Evolutionary conservation across 2,888 invertebrate species (phyloP), one percentile per base, ranked within the genome.

Genomic region (Pseudococcus longispinus): DNA sequence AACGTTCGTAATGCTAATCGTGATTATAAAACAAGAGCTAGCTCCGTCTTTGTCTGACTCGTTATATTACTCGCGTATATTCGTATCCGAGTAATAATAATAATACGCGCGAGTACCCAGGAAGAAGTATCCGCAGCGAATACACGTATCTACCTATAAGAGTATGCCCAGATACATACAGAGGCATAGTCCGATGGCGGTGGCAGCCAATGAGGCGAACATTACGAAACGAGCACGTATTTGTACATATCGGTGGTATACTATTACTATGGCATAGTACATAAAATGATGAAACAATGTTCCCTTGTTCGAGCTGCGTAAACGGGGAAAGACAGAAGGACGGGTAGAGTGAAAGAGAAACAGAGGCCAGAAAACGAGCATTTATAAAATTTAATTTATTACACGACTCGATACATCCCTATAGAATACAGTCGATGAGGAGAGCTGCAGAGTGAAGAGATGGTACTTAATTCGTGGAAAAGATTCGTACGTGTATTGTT

Each of bases 1-100:
- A 70, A 70, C 29, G 29, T 29, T 70, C 70, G 70, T 29, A 60
- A 60, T 60, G 70, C 70, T 70, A 70, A 70, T 70, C 70, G 70
- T 70, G 70, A 70, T 70, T 70, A 70, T 70, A 70, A 60, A 60
- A 60, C 60, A 60, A 60, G 60, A 60, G 60, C 20, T 23, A 5
- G 55, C 23, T 60, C 6, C 5, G 60, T 23, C 15, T 6, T 11
- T 60, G 9, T 60, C 60, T 60, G 1, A 9, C 23, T 60, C 55
- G 55, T 55, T 55, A 60, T 23, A 60, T 9, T 60, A 9, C 11
- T 23, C 23, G 20, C 8, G 23, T 23, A n/a, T 23, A n/a, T 1
- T 55, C 0, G n/a, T 20, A 55, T 37, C 44, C n/a, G 51, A 11
- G 51, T 51, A 51, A 11, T 60, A 60, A 60, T 60, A 55, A 55